These are phyloP conservation scores for Willisornis vidua DNA, from an alignment of 2,113 vertebrate genomes.

Conservation along the genomic window DNA sequence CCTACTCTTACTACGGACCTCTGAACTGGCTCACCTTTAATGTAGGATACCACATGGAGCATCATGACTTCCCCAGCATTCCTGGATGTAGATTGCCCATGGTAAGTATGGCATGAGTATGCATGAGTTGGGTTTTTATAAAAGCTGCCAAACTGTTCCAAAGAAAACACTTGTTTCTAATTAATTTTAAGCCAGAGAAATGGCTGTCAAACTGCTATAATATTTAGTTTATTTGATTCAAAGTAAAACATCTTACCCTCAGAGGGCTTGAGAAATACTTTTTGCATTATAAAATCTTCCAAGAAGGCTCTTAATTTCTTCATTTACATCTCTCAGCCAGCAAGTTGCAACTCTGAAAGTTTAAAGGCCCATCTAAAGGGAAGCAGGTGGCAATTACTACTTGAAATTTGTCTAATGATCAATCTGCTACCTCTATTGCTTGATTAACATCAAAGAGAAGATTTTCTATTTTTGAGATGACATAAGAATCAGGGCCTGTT, in stretches of 20 bases:
- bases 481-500: neutral
- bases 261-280: neutral
- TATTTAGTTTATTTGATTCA: neutral
- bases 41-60: slow-evolving; percentile 96
- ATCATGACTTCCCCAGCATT: slow-evolving; percentile 98
- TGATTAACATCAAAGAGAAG: slow-evolving; percentile 22
- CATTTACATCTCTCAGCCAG: neutral
- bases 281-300: neutral
- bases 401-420: neutral
- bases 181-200: neutral
- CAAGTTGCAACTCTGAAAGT: neutral
- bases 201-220: neutral
- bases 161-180: neutral
- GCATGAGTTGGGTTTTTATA: neutral
- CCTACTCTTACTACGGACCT: slow-evolving; percentile 95
- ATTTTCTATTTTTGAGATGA: neutral
- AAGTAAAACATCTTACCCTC: neutral
- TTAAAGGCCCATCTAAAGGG: neutral
- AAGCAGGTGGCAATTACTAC: neutral
- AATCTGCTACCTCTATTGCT: neutral
- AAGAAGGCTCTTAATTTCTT: neutral
- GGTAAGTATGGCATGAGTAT: slow-evolving; percentile 70
- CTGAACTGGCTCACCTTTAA: slow-evolving; percentile 97
- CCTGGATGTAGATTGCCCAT: slow-evolving; percentile 90
- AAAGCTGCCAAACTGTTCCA: neutral